Conservation (phyloP, 2,113 vertebrate genomes). For the Macquaria australasica region DNA sequence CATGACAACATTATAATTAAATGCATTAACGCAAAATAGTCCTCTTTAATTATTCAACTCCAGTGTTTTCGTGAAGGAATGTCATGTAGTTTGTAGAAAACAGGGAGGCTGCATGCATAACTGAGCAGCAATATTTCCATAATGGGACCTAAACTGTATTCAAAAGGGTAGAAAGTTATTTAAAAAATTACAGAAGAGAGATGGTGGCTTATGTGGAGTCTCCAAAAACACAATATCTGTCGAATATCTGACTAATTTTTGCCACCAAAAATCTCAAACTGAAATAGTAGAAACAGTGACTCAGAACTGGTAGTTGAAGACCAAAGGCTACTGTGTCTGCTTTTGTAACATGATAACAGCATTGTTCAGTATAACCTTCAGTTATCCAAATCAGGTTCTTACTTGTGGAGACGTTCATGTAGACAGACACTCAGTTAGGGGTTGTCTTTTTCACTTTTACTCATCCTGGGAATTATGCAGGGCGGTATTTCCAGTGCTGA, state of each 20-base stretch:
- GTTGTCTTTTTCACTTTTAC: conserved; percentile 27
- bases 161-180: conserved; percentile 48
- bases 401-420: conserved; percentile 14
- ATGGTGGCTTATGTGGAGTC: conserved; percentile 1
- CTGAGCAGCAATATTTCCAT: conserved; percentile 65
- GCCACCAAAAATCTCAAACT: conserved; percentile 6
- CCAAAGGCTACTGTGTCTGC: background rate
- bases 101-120: conserved; percentile 65
- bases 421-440: background rate
- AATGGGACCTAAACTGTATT: conserved; percentile 63
- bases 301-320: background rate
- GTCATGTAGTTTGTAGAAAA: conserved; percentile 70
- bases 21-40: conserved; percentile 77
- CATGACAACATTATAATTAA: conserved; percentile 76
- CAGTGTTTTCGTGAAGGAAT: conserved; percentile 68
- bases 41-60: conserved; percentile 73
- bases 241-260: conserved; percentile 21
- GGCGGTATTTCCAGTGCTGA: conserved; percentile 23
- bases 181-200: conserved; percentile 27
- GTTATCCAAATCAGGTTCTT: conserved; percentile 5
- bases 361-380: conserved; percentile 18
- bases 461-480: conserved; percentile 27
- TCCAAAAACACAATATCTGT: conserved; percentile 22
- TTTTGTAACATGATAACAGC: conserved; percentile 28
- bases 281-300: background rate